Percentiles rank a stretch among this genome's conserved stretches.
Evolutionary conservation across 1,140 invertebrate species (phyloP).

Genomic region (Probaryconus sp.): DNA sequence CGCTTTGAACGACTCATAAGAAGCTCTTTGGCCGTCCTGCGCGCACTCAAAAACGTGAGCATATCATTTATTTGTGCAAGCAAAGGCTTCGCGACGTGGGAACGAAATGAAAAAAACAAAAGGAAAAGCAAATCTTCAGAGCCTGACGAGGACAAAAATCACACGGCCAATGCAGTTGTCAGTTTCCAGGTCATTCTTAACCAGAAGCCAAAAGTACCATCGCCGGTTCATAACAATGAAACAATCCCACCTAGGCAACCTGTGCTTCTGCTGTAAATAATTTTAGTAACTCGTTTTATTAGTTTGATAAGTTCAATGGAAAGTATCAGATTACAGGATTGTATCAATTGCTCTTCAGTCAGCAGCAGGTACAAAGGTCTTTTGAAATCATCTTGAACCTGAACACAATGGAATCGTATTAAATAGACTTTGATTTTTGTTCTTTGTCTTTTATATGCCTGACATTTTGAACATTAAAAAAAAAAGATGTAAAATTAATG

Average conservation of each 20-base stretch:
- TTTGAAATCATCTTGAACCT: too few species aligned
- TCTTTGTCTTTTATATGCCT: too few species aligned
- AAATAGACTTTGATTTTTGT: too few species aligned
- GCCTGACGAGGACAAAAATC: conserved; percentile 2
- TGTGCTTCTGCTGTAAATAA: conserved; percentile 23
- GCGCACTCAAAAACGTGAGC: conserved; percentile 15
- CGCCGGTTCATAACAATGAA: conserved; percentile 28
- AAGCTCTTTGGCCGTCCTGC: conserved; percentile 9
- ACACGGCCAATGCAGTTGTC: conserved; percentile 21
- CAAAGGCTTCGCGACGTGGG: conserved; percentile 10
- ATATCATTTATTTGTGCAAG: conserved; percentile 32
- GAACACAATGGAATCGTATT: too few species aligned
- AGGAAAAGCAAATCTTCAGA: conserved; percentile 5
- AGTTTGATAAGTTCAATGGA: background rate
- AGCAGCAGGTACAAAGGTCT: too few species aligned
- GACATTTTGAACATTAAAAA: too few species aligned
- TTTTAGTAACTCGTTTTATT: conserved; percentile 11
- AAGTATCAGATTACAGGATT: conserved; percentile 22
- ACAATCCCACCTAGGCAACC: background rate
- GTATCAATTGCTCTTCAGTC: conserved; percentile 35
- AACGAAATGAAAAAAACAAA: conserved; percentile 8
- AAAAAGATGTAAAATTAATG: too few species aligned
- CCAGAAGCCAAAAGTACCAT: conserved; percentile 18
- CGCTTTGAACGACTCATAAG: conserved; percentile 19
- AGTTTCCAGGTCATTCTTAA: background rate